Conservation (phyloP, 2,888 invertebrate species). For the Diadegma fenestrale region DNA sequence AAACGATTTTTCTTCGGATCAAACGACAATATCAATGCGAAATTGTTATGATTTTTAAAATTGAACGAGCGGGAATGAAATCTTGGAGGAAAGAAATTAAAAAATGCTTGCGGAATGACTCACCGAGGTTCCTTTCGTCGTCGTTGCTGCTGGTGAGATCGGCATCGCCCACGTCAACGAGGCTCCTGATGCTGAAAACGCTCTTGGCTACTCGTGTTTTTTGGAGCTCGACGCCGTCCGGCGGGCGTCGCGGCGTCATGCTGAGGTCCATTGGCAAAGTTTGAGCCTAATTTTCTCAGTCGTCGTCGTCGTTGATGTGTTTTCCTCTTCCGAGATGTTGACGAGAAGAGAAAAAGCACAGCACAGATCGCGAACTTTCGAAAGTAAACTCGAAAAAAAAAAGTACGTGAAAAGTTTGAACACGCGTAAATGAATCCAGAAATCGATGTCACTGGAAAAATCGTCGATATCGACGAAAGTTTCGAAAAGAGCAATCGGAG, state of each 20-base stretch:
- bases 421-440: background rate
- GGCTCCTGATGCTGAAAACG: conserved; percentile 87
- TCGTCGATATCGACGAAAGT: conserved; percentile 23
- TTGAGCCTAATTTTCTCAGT: conserved; percentile 14
- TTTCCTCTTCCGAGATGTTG: background rate
- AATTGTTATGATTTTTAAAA: too few species aligned
- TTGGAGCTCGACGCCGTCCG: conserved; percentile 82
- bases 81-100: background rate
- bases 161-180: conserved; percentile 86
- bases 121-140: conserved; percentile 74
- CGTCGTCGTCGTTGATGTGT: conserved; percentile 8
- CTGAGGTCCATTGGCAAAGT: conserved; percentile 85
- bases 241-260: conserved; percentile 84
- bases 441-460: conserved; percentile 15
- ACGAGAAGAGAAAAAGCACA: conserved; percentile 36
- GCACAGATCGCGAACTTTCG: conserved; percentile 40
- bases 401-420: background rate
- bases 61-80: background rate
- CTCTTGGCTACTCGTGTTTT: conserved; percentile 87
- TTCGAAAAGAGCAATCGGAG: conserved; percentile 19
- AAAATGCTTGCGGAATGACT: conserved; percentile 67
- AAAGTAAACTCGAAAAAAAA: background rate
- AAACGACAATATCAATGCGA: too few species aligned
- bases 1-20: too few species aligned
- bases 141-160: conserved; percentile 73